Evolutionary conservation across 2,888 invertebrate species (phyloP).

Genomic region (Athripsodes cinereus): DNA sequence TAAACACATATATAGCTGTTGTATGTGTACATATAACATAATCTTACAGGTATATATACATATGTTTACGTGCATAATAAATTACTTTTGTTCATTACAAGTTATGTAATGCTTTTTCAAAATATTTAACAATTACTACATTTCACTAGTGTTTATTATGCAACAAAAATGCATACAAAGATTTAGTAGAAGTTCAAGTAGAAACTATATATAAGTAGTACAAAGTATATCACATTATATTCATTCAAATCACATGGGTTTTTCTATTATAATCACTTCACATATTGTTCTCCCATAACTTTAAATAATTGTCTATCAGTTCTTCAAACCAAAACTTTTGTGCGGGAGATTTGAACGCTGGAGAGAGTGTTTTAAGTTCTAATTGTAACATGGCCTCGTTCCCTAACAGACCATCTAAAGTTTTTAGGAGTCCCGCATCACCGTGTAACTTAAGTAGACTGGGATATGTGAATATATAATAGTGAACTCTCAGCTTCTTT

Average conservation of each 20-base stretch:
- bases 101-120: no score
- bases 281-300: constrained; percentile 87
- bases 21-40: no score
- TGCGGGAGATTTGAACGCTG: constrained; percentile 67
- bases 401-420: constrained; percentile 64
- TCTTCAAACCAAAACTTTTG: constrained; percentile 82
- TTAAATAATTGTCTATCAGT: constrained; percentile 83
- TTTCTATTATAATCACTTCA: constrained; percentile 33
- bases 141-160: no score
- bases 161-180: constrained; percentile 10
- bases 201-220: not conserved
- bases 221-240: not conserved
- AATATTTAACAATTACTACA: no score
- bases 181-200: not conserved
- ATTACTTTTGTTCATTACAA: no score
- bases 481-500: constrained; percentile 63
- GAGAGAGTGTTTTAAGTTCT: constrained; percentile 71
- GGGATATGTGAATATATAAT: constrained; percentile 76
- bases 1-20: no score
- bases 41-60: no score
- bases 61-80: no score
- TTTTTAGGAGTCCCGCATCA: constrained; percentile 63
- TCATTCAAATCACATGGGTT: no score
- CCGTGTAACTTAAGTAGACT: constrained; percentile 76
- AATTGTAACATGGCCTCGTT: constrained; percentile 81